A percentile compares a stretch with the other conserved stretches of the same genome.
Evolutionary conservation across 2,888 invertebrate species (phyloP).

Genomic region (Platynereis dumerilii): DNA sequence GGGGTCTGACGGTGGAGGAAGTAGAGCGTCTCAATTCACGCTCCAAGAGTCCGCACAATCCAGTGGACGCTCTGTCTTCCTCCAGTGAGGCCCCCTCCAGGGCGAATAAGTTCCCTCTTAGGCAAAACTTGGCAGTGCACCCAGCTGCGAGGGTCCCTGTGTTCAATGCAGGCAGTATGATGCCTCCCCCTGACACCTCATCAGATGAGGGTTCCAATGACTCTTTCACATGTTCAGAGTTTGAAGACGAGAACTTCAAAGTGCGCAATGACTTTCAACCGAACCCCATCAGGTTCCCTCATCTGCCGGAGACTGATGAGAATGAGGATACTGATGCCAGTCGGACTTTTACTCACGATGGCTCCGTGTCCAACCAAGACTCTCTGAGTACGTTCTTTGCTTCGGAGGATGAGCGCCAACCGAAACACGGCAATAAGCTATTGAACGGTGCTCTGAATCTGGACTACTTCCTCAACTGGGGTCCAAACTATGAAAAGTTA

Average conservation of each 20-base stretch:
- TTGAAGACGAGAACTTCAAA: constrained; percentile 85
- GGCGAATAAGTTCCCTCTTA: neutral
- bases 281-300: constrained; percentile 70
- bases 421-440: constrained; percentile 19
- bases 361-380: constrained; percentile 88
- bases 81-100: constrained; percentile 56
- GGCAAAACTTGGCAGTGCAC: constrained; percentile 24
- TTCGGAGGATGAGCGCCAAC: constrained; percentile 79
- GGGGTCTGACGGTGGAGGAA: constrained; percentile 91
- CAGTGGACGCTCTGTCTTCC: constrained; percentile 91
- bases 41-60: constrained; percentile 84
- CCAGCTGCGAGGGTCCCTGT: constrained; percentile 40
- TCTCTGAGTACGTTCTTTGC: constrained; percentile 92
- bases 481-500: constrained; percentile 92
- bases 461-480: constrained; percentile 95
- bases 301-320: constrained; percentile 63
- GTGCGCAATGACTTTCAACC: constrained; percentile 39
- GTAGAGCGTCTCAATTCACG: constrained; percentile 87
- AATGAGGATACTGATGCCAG: constrained; percentile 29
- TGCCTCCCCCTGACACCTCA: constrained; percentile 61
- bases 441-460: constrained; percentile 80
- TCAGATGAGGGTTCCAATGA: constrained; percentile 92
- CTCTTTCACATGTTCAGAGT: constrained; percentile 97
- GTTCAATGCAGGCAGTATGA: constrained; percentile 57
- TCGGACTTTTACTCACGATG: constrained; percentile 73